A percentile compares a stretch with the other conserved stretches of the same genome.
phyloP scores from a whole-genome alignment of 2,113 vertebrate species.

The Epinephelus moara region DNA sequence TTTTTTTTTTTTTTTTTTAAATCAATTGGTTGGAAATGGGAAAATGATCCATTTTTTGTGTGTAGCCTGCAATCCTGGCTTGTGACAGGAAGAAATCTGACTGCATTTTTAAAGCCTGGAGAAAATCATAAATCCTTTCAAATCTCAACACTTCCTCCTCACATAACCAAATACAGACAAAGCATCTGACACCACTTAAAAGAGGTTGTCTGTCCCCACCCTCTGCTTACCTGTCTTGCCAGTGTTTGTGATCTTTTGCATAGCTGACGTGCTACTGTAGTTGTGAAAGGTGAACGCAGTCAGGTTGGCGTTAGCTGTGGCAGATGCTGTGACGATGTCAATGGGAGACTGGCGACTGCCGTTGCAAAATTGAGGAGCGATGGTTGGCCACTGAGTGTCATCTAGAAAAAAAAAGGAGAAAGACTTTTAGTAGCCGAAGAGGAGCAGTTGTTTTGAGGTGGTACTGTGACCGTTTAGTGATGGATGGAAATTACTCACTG shows the following conservation, averaged over 20 bases:
- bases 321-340: slow-evolving; percentile 62
- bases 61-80: background rate
- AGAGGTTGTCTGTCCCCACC: too few relatives aligned
- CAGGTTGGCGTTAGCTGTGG: background rate
- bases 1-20: too few relatives aligned
- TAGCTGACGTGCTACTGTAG: slow-evolving; percentile 36
- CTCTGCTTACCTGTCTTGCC: slow-evolving; percentile 71
- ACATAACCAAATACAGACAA: background rate
- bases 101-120: background rate
- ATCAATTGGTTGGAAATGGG: too few relatives aligned
- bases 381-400: slow-evolving; percentile 44
- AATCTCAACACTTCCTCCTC: background rate
- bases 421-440: background rate
- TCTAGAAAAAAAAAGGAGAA: slow-evolving; percentile 37
- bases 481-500: slow-evolving; percentile 57
- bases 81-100: background rate
- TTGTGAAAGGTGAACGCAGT: slow-evolving; percentile 62
- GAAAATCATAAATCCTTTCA: background rate
- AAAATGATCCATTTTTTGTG: background rate
- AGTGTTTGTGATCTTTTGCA: slow-evolving; percentile 55
- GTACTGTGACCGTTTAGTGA: background rate
- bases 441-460: background rate
- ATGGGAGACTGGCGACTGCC: slow-evolving; percentile 83
- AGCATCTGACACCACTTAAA: background rate
- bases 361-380: slow-evolving; percentile 39